phyloP scores from a whole-genome alignment of 2,113 vertebrate species.

The Rhegmatorhina hoffmannsi region DNA sequence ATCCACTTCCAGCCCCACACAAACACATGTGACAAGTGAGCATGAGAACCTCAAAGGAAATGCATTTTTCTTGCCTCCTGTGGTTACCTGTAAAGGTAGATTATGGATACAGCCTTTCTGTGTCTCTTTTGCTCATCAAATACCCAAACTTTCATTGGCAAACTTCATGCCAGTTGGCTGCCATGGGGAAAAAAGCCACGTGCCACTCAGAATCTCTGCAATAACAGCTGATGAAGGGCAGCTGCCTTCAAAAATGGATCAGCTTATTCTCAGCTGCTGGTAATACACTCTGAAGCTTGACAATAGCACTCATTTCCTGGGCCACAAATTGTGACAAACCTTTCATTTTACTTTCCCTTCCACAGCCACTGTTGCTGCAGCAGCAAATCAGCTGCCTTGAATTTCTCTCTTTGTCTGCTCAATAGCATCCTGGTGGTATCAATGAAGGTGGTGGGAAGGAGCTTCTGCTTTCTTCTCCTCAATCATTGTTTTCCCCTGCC shows the following conservation, averaged over 20 bases:
- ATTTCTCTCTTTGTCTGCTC: slow-evolving; percentile 18
- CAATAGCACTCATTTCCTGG: not conserved
- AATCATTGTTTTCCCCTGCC: not conserved
- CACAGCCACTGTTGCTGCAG: not conserved
- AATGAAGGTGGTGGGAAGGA: not conserved
- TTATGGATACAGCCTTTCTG: not conserved
- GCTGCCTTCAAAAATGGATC: not conserved
- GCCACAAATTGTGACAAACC: not conserved
- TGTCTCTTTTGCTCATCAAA: not conserved
- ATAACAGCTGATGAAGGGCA: slow-evolving; percentile 12
- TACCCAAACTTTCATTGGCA: not conserved
- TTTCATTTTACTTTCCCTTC: not conserved
- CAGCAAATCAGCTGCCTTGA: not conserved
- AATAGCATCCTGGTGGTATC: not conserved
- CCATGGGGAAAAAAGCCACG: not conserved
- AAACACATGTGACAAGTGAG: rapidly evolving
- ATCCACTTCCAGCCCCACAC: not conserved
- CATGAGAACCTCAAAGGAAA: not conserved
- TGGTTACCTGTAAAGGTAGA: rapidly evolving
- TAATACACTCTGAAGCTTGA: not conserved
- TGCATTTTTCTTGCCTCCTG: not conserved
- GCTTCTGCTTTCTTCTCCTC: not conserved
- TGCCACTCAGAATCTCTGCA: not conserved
- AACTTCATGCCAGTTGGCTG: not conserved
- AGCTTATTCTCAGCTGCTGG: not conserved